Conservation (phyloP, 2,797 vertebrate species). For the Podarcis siculus region DNA sequence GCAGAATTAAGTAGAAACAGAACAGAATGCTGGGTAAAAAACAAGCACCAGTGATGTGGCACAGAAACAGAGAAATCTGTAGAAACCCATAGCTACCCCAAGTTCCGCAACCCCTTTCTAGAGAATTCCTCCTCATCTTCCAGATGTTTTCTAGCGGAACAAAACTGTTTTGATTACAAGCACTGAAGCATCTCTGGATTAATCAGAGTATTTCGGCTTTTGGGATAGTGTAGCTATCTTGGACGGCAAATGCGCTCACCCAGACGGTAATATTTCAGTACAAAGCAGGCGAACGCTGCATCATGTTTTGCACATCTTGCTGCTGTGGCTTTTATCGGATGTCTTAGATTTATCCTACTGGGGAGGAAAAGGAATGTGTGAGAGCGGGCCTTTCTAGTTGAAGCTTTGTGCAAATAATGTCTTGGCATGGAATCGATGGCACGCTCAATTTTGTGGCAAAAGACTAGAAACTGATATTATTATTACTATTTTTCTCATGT, state of each 20-base stretch:
- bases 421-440: constrained; percentile 56
- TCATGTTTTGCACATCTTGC: background rate
- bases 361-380: constrained; percentile 49
- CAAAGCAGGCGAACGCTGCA: background rate
- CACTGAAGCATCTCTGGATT: background rate
- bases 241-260: constrained; percentile 2
- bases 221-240: constrained; percentile 34
- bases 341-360: constrained; percentile 60
- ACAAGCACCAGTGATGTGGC: background rate
- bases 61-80: background rate
- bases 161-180: constrained; percentile 40
- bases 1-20: background rate
- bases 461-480: background rate
- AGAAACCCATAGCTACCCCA: constrained; percentile 47
- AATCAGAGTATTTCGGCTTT: background rate
- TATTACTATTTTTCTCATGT: background rate
- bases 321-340: constrained; percentile 38
- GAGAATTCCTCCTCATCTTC: constrained; percentile 51
- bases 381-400: constrained; percentile 27
- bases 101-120: constrained; percentile 38
- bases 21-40: background rate
- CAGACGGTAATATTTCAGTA: background rate
- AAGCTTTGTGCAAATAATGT: constrained; percentile 55
- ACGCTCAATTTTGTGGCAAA: constrained; percentile 60
- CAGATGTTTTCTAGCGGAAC: constrained; percentile 59